These are phyloP conservation scores for Drosophila percnosoma DNA, from an alignment of 2,888 invertebrate species.

Conservation along the genomic window DNA sequence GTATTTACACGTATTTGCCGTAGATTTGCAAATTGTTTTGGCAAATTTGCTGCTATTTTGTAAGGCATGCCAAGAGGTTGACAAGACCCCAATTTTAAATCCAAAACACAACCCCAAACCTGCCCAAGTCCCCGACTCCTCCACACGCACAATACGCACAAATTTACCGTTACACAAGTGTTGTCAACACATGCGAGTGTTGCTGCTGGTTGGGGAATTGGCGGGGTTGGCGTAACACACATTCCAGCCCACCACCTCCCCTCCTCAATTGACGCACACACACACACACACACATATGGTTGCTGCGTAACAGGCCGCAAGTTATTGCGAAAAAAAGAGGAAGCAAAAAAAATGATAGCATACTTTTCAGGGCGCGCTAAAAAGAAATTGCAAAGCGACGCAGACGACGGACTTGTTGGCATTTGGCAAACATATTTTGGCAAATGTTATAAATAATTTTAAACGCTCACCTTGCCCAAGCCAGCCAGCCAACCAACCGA, in stretches of 20 bases:
- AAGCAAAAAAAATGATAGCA: constrained; percentile 43
- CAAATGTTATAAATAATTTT: constrained; percentile 82
- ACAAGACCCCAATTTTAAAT: constrained; percentile 46
- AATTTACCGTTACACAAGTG: constrained; percentile 79
- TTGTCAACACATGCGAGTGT: constrained; percentile 75
- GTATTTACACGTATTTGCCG: constrained; percentile 77
- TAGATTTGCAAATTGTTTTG: constrained; percentile 83
- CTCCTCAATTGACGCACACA: constrained; percentile 3
- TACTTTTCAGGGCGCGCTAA: constrained; percentile 50
- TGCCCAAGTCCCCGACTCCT: neutral
- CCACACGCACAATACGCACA: constrained; percentile 73
- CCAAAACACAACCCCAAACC: constrained; percentile 1
- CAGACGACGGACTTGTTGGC: constrained; percentile 51
- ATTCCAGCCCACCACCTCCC: constrained; percentile 36
- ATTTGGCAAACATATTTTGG: constrained; percentile 74
- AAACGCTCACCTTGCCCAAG: constrained; percentile 66
- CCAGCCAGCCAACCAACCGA: neutral
- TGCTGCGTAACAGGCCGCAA: constrained; percentile 75
- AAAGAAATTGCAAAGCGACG: constrained; percentile 55
- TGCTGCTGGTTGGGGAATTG: constrained; percentile 43
- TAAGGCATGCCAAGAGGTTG: constrained; percentile 58
- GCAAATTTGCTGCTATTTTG: constrained; percentile 81
- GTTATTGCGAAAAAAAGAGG: constrained; percentile 62
- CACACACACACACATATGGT: constrained; percentile 35
- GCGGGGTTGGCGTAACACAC: constrained; percentile 30